These are phyloP conservation scores for Phyllotis vaccarum DNA, from an alignment of 2,797 vertebrate genomes.

Conservation along the genomic window DNA sequence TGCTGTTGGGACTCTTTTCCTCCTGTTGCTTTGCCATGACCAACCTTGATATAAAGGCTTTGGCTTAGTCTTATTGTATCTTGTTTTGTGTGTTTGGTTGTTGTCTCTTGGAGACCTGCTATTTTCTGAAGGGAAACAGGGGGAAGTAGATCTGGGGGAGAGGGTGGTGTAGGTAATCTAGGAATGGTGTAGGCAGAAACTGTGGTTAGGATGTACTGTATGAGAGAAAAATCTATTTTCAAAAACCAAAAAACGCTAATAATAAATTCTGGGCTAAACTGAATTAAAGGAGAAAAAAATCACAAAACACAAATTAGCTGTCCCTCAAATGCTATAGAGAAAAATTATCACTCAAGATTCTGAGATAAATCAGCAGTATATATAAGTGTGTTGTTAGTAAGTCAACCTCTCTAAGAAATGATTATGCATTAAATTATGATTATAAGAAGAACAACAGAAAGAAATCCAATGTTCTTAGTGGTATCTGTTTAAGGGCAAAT, in stretches of 20 bases:
- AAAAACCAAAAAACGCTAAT: not conserved
- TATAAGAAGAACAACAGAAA: not conserved
- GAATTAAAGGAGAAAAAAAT: not conserved
- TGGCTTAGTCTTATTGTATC: no score
- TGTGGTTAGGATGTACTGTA: not conserved
- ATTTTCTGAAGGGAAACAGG: not conserved
- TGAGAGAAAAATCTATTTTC: not conserved
- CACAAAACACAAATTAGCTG: not conserved
- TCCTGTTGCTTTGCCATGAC: no score
- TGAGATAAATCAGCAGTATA: not conserved
- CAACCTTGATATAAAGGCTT: no score
- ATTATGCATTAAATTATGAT: not conserved
- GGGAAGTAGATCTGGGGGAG: not conserved
- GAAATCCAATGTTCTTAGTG: conserved; percentile 36
- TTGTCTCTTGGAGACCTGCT: not conserved
- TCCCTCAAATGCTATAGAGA: not conserved
- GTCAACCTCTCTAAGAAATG: not conserved
- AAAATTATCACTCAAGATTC: not conserved
- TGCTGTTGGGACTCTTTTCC: not conserved
- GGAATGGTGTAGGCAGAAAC: not conserved
- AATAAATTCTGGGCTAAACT: not conserved
- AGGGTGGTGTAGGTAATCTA: not conserved
- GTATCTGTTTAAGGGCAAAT: conserved; percentile 37
- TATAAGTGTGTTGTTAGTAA: not conserved
- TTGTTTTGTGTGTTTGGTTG: no score